phyloP scores from a whole-genome alignment of 2,888 invertebrate genomes.

The Ectropis crepuscularia region DNA sequence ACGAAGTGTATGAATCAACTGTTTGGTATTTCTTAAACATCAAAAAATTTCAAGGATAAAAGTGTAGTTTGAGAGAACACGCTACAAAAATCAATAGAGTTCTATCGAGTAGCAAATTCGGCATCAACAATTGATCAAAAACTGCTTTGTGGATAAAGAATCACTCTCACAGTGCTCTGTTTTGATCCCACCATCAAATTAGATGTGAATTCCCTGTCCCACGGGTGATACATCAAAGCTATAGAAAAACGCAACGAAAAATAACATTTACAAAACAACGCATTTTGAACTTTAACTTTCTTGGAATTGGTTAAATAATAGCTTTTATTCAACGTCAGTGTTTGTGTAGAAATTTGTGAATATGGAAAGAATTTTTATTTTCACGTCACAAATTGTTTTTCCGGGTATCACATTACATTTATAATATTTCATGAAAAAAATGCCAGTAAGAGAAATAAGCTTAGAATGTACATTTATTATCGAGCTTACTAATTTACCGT shows the following conservation, averaged over 20 bases:
- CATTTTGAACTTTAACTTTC: slow-evolving; percentile 35
- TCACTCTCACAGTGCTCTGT: slow-evolving; percentile 49
- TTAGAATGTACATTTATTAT: too few relatives aligned
- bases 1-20: too few relatives aligned
- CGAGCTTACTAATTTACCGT: too few relatives aligned
- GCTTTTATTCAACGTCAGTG: too few relatives aligned
- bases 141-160: slow-evolving; percentile 41
- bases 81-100: slow-evolving; percentile 11
- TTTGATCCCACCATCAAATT: slow-evolving; percentile 65
- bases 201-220: slow-evolving; percentile 59
- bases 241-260: slow-evolving; percentile 42
- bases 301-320: background rate
- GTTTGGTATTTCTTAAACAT: too few relatives aligned
- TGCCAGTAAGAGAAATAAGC: too few relatives aligned
- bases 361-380: too few relatives aligned
- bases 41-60: background rate
- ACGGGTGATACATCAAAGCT: slow-evolving; percentile 62
- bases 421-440: too few relatives aligned
- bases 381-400: too few relatives aligned
- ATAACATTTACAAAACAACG: slow-evolving; percentile 23
- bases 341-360: too few relatives aligned
- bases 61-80: background rate
- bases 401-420: too few relatives aligned
- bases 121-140: slow-evolving; percentile 37
- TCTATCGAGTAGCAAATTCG: slow-evolving; percentile 29